A percentile compares a stretch with the other conserved stretches of the same genome.
Conservation (phyloP, 2,113 vertebrate genomes). For the Cephalopterus ornatus region DNA sequence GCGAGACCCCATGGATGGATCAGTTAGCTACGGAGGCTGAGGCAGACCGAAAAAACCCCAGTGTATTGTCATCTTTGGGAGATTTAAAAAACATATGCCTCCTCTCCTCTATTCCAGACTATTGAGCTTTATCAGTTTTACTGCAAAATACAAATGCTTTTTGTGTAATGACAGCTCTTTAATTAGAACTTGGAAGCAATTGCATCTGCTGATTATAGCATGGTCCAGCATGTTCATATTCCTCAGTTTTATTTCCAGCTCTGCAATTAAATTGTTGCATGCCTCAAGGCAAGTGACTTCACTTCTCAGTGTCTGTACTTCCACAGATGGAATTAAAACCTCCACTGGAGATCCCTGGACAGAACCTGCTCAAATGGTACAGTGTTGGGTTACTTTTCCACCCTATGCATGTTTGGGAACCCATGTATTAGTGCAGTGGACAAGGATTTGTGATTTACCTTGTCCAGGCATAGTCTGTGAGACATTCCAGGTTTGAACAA, state of each 20-base stretch:
- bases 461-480: neutral
- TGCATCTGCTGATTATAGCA: constrained; percentile 37
- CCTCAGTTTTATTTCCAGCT: constrained; percentile 48
- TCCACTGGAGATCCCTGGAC: neutral
- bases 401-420: neutral
- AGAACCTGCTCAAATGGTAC: neutral
- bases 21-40: neutral
- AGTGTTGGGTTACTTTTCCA: neutral
- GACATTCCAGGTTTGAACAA: constrained; percentile 23
- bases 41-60: neutral
- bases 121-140: constrained; percentile 47
- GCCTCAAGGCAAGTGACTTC: constrained; percentile 54
- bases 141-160: constrained; percentile 38
- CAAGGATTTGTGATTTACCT: neutral
- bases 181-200: constrained; percentile 56
- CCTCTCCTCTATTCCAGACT: neutral
- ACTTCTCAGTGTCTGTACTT: neutral
- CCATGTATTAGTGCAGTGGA: neutral
- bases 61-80: neutral
- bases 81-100: neutral
- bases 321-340: neutral
- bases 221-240: constrained; percentile 42
- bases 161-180: constrained; percentile 42
- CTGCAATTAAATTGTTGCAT: constrained; percentile 7
- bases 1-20: neutral